phyloP scores from a whole-genome alignment of 2,113 vertebrate species.

The Pampusana beccarii region DNA sequence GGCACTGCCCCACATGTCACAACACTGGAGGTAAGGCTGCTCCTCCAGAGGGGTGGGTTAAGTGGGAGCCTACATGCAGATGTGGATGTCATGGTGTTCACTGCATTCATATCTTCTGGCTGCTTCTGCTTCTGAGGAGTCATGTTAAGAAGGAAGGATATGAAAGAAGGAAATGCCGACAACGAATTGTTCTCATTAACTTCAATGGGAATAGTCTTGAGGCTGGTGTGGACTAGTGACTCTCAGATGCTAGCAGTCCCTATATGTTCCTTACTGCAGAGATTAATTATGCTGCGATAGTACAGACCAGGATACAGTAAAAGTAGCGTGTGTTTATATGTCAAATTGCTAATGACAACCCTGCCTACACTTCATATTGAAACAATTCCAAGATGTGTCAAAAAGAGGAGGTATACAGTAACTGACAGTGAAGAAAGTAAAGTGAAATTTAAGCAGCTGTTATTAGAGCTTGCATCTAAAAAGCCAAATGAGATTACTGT shows the following conservation, averaged over 20 bases:
- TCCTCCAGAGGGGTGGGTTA: background rate
- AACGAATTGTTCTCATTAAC: background rate
- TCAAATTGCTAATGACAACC: conserved; percentile 39
- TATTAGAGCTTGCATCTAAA: conserved; percentile 6
- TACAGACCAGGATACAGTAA: background rate
- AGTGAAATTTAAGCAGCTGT: conserved; percentile 13
- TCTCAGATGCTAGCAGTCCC: background rate
- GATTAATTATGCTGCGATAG: background rate
- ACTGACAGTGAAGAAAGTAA: conserved; percentile 53
- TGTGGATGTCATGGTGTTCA: background rate
- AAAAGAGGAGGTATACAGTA: conserved; percentile 21
- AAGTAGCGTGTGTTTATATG: conserved; percentile 14
- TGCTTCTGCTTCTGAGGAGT: background rate
- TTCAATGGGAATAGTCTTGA: background rate
- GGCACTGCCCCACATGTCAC: background rate
- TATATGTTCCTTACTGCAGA: background rate
- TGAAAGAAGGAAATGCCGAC: background rate
- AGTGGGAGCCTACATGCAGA: background rate
- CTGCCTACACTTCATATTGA: conserved; percentile 43
- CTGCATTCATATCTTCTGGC: background rate
- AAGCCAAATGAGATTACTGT: background rate
- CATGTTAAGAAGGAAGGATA: background rate
- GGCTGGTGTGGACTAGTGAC: background rate
- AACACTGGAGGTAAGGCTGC: background rate
- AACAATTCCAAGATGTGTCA: background rate